Evolutionary conservation across 1,140 invertebrate genomes (phyloP).

Genomic region (Orussus abietinus): DNA sequence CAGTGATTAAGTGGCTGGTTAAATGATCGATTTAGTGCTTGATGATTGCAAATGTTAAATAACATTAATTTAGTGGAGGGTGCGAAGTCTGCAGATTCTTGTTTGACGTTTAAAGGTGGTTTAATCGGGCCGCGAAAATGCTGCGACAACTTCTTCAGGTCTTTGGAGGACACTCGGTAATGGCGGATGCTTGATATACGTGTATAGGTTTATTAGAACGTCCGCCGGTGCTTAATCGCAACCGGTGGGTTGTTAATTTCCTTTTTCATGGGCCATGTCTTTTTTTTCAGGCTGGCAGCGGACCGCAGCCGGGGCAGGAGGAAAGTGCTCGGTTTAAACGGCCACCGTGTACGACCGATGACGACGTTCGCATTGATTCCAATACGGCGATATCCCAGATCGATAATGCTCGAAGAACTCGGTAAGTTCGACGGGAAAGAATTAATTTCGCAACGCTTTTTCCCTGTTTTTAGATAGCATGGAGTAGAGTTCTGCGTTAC

Average conservation of each 20-base stretch:
- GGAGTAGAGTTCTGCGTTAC: no score
- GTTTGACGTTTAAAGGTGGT: no score
- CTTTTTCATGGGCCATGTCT: neutral
- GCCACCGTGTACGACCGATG: slow-evolving; percentile 1
- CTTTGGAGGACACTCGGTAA: slow-evolving; percentile 27
- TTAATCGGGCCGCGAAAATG: no score
- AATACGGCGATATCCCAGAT: neutral
- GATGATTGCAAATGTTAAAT: no score
- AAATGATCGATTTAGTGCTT: slow-evolving; percentile 17
- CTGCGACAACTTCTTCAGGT: slow-evolving; percentile 25
- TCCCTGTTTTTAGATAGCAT: no score
- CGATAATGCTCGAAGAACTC: neutral
- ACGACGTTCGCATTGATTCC: neutral
- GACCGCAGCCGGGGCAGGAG: slow-evolving; percentile 28
- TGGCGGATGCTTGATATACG: neutral
- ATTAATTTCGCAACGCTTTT: no score
- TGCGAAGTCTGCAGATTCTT: neutral
- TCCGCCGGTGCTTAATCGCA: neutral
- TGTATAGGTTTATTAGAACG: neutral
- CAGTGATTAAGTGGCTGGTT: slow-evolving; percentile 18
- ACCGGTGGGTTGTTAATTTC: neutral
- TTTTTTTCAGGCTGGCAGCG: slow-evolving; percentile 25
- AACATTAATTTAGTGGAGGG: slow-evolving; percentile 15
- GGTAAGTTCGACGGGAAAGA: neutral
- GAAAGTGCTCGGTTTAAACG: slow-evolving; percentile 26